Evolutionary conservation across 2,797 vertebrate species (phyloP).

Genomic region (Falco concolor): DNA sequence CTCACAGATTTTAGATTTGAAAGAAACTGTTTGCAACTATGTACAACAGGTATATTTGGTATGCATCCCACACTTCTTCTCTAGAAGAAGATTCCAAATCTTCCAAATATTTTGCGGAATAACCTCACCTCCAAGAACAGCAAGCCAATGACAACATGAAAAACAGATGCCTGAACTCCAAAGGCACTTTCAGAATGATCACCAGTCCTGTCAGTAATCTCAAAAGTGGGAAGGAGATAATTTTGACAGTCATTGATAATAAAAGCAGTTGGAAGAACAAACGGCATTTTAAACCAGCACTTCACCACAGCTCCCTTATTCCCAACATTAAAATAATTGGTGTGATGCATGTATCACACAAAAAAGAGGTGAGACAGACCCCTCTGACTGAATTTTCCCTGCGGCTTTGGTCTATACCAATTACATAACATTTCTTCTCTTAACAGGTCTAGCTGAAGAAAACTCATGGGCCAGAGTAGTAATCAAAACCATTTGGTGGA

Average conservation of each 20-base stretch:
- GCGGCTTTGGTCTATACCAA: background rate
- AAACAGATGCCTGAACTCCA: background rate
- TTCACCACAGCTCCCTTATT: background rate
- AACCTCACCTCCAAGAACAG: background rate
- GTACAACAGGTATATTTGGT: background rate
- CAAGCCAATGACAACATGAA: background rate
- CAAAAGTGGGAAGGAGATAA: background rate
- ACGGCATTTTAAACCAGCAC: background rate
- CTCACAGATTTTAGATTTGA: background rate
- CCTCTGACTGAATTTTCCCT: background rate
- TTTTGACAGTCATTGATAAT: background rate
- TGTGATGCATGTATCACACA: background rate
- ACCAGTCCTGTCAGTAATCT: background rate
- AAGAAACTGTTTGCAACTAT: background rate
- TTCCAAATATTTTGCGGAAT: background rate
- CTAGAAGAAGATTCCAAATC: background rate
- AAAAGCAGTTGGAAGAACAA: background rate
- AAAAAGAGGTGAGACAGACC: background rate
- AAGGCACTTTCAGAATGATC: background rate
- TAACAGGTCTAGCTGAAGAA: background rate
- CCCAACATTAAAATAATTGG: background rate
- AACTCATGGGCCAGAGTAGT: background rate
- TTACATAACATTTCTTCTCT: background rate
- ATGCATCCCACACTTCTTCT: background rate
- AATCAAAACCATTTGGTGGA: slow-evolving; percentile 4